Percentiles rank a stretch among this genome's conserved stretches.
phyloP scores from a whole-genome alignment of 2,888 invertebrate genomes.

The Lingula anatina region DNA sequence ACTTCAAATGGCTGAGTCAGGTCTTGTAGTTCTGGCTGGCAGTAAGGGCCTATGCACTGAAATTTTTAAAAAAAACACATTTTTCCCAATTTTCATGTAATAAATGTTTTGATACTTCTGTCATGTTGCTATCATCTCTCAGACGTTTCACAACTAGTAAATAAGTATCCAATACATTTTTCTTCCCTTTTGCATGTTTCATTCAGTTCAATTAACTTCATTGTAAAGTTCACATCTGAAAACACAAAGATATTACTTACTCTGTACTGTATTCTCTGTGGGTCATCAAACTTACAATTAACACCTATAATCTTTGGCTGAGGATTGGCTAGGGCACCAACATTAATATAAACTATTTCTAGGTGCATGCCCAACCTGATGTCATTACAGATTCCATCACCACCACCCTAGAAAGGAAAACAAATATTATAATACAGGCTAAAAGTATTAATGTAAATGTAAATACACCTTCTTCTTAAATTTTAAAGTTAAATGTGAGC shows the following conservation, averaged over 20 bases:
- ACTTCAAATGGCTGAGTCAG: conserved; percentile 39
- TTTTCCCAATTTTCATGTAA: background rate
- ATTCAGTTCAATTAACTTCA: no score
- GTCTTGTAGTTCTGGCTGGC: conserved; percentile 22
- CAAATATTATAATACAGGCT: background rate
- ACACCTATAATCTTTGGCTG: conserved; percentile 56
- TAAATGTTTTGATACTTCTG: no score
- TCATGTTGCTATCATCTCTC: no score
- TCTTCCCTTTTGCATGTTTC: no score
- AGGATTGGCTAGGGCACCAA: conserved; percentile 54
- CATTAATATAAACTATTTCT: conserved; percentile 55
- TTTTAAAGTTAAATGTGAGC: background rate
- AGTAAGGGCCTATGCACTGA: conserved; percentile 41
- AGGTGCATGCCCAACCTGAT: conserved; percentile 40
- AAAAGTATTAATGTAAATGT: background rate
- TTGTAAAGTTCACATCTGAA: no score
- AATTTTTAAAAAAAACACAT: conserved; percentile 9
- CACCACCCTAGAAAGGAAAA: background rate
- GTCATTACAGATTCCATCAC: conserved; percentile 10
- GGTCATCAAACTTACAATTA: conserved; percentile 28
- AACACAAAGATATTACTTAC: no score
- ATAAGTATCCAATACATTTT: no score
- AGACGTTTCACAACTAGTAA: no score
- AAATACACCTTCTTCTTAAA: background rate
- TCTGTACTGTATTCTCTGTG: conserved; percentile 11